Base-by-base conservation (phyloP, 2,888 invertebrate species). In the Heterodera filipjevi region DNA sequence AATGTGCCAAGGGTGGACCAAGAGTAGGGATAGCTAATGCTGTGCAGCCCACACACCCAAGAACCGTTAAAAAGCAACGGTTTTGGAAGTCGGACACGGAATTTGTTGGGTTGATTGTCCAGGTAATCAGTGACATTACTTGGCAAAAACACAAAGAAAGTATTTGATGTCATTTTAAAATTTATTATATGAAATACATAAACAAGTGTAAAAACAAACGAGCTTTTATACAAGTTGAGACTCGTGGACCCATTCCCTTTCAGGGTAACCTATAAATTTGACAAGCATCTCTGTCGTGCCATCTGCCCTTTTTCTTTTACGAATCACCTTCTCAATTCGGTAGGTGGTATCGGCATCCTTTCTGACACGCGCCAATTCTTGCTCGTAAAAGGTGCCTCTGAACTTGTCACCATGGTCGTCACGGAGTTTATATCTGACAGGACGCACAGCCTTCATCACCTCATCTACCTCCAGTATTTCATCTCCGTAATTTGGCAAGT, bases 201-300 rank as follows among this genome's bases (percentile, higher is more conserved):
- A n/a, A n/a, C n/a, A n/a, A n/a, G n/a, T n/a, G n/a, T n/a, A n/a
- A n/a, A n/a, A n/a, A n/a, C n/a, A n/a, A n/a, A n/a, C n/a, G n/a
- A n/a, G n/a, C n/a, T n/a, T n/a, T n/a, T n/a, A n/a, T n/a, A 70
- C 70, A 70, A 70, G 70, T 27, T 70, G 70, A 44, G 70, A 39
- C 35, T 68, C 68, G 6, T 68, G 16, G 22, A 68, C 22, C 68
- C 68, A 68, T 22, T 68, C 68, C 68, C 68, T 16, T 3, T 68
- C 22, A 1, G 68, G 68, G 22, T 68, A 68, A 3, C 68, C 68
- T 68, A 68, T 27, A n/a, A 70, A 70, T 70, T 70, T 70, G 0
- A 70, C 70, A 1, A 70, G 6, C n/a, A 70, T 8, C 35, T 70
- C 70, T 0, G n/a, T 44, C 8, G 70, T 27, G 0, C 70, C 70